Percentiles rank a stretch among this genome's conserved stretches.
Conservation (phyloP, 2,888 invertebrate genomes). For the Cosmopolites sordidus region DNA sequence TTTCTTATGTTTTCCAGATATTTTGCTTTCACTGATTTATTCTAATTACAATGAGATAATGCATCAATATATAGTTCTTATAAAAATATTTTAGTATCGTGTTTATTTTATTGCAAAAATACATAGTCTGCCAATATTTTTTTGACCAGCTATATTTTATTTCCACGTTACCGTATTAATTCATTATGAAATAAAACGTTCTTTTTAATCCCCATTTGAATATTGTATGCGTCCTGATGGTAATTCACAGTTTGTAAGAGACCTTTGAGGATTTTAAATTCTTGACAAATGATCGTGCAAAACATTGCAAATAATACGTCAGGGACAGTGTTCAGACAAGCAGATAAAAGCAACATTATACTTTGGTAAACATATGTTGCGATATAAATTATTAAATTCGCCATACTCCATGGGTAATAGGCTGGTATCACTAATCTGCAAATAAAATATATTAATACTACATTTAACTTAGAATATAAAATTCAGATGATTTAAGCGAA, state of each 20-base stretch:
- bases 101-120: too few species aligned
- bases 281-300: neutral
- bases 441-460: too few species aligned
- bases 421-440: neutral
- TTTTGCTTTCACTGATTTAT: too few species aligned
- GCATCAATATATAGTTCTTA: too few species aligned
- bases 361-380: constrained; percentile 2
- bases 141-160: neutral
- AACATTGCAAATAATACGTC: constrained; percentile 3
- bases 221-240: neutral
- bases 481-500: too few species aligned
- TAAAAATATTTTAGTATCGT: too few species aligned
- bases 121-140: neutral
- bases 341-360: neutral
- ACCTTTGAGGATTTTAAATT: neutral
- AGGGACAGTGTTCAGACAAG: neutral
- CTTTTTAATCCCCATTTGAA: neutral
- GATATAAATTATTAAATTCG: neutral
- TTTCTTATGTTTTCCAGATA: too few species aligned
- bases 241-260: constrained; percentile 2
- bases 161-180: neutral
- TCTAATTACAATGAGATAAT: too few species aligned
- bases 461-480: too few species aligned
- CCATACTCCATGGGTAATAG: neutral
- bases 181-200: neutral